Evolutionary conservation across 2,113 vertebrate genomes (phyloP).

Genomic region (Eolophus roseicapilla): DNA sequence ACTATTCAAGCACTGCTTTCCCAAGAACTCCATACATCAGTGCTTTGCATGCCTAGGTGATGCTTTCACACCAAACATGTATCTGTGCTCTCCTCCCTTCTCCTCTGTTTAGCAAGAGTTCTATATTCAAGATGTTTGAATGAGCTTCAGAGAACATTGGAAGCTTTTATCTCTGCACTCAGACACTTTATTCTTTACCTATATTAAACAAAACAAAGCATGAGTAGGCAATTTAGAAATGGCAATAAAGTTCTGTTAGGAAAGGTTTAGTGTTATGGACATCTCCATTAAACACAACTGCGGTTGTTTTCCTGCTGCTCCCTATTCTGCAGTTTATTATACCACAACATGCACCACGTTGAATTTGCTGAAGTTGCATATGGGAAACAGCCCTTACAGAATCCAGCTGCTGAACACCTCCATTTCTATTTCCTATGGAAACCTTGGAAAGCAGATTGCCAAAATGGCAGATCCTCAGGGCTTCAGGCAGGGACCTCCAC

Average conservation of each 20-base stretch:
- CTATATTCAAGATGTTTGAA: not conserved
- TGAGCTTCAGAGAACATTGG: not conserved
- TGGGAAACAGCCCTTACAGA: not conserved
- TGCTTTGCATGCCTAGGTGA: not conserved
- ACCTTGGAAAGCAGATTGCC: not conserved
- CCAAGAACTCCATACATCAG: not conserved
- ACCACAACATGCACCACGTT: fast-evolving
- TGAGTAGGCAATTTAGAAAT: not conserved
- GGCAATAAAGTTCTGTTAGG: not conserved
- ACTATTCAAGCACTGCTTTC: not conserved
- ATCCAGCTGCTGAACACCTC: not conserved
- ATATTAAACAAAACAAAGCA: not conserved
- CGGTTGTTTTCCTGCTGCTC: not conserved
- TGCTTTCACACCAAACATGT: not conserved
- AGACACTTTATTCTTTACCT: not conserved
- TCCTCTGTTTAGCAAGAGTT: not conserved
- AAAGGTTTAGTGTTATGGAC: not conserved
- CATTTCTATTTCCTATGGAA: not conserved
- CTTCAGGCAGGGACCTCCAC: not conserved
- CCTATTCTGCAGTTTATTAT: not conserved
- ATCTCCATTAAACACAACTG: not conserved
- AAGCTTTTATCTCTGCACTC: not conserved
- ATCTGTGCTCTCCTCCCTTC: too few relatives aligned
- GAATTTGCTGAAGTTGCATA: not conserved
- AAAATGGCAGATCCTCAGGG: not conserved